Percentiles rank a stretch among this genome's conserved stretches.
Conservation (phyloP, 92 coral and sea anemone species). For the Palythoa caribaeorum region DNA sequence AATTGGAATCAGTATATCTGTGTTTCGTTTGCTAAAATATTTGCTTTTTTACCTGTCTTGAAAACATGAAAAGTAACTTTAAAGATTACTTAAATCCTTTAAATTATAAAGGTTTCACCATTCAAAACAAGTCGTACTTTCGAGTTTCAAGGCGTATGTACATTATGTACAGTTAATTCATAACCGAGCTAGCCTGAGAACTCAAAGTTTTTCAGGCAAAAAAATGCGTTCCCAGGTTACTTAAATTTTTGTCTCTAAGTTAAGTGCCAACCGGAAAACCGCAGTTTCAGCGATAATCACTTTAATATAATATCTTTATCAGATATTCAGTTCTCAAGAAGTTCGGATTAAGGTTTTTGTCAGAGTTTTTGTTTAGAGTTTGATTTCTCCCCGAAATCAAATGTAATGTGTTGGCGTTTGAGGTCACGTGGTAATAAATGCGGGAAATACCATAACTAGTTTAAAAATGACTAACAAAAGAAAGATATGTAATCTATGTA, state of each 20-base stretch:
- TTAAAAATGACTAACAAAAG: background rate
- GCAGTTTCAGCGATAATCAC: slow-evolving; percentile 1
- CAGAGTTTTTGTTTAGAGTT: background rate
- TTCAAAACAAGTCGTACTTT: background rate
- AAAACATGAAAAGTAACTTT: background rate
- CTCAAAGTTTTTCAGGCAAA: background rate
- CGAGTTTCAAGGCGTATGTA: background rate
- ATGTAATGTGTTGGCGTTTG: background rate
- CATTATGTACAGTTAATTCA: background rate
- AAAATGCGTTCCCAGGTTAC: background rate
- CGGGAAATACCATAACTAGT: slow-evolving; percentile 17
- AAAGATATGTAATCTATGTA: background rate
- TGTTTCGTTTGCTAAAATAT: background rate
- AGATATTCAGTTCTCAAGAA: background rate
- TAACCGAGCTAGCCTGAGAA: background rate
- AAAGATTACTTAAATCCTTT: slow-evolving; percentile 10
- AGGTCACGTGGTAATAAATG: background rate
- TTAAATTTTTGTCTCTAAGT: background rate
- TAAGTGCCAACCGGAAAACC: slow-evolving; percentile 41
- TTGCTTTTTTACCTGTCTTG: background rate
- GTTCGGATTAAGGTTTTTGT: slow-evolving; percentile 13
- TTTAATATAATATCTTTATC: slow-evolving; percentile 29
- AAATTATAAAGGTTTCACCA: background rate
- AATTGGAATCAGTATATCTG: background rate
- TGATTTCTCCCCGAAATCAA: background rate